A percentile compares a stretch with the other conserved stretches of the same genome.
These are phyloP conservation scores for Crypturellus undulatus DNA, from an alignment of 2,113 vertebrate genomes.

Conservation along the genomic window DNA sequence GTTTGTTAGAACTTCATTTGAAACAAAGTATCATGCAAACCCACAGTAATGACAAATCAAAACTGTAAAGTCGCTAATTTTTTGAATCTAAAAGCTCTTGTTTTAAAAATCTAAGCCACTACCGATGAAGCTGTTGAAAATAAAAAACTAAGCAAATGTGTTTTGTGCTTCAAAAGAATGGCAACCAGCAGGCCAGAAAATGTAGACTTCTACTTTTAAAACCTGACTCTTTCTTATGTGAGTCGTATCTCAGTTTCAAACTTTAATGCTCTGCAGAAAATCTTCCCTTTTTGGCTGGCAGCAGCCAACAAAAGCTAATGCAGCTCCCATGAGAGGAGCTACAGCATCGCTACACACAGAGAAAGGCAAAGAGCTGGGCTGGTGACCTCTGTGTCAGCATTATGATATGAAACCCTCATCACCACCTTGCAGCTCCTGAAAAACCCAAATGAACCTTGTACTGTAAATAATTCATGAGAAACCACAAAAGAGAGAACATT, in stretches of 20 bases:
- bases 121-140: not conserved
- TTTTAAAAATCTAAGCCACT: conserved; percentile 2
- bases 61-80: not conserved
- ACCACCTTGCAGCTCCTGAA: not conserved
- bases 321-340: not conserved
- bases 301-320: not conserved
- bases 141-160: not conserved
- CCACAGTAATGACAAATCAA: not conserved
- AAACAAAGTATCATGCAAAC: not conserved
- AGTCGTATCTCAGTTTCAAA: not conserved
- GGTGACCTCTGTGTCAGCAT: not conserved
- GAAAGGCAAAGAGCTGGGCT: not conserved
- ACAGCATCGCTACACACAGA: fast-evolving
- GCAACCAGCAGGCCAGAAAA: not conserved
- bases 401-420: not conserved
- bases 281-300: not conserved
- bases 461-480: not conserved
- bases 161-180: not conserved
- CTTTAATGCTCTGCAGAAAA: not conserved
- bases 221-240: not conserved
- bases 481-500: not conserved
- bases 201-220: not conserved
- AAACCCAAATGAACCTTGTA: not conserved
- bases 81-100: not conserved
- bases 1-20: not conserved